Percentiles rank a stretch among this genome's conserved stretches.
phyloP scores from a whole-genome alignment of 1,140 invertebrate species.

The Drosophila tsacasi region DNA sequence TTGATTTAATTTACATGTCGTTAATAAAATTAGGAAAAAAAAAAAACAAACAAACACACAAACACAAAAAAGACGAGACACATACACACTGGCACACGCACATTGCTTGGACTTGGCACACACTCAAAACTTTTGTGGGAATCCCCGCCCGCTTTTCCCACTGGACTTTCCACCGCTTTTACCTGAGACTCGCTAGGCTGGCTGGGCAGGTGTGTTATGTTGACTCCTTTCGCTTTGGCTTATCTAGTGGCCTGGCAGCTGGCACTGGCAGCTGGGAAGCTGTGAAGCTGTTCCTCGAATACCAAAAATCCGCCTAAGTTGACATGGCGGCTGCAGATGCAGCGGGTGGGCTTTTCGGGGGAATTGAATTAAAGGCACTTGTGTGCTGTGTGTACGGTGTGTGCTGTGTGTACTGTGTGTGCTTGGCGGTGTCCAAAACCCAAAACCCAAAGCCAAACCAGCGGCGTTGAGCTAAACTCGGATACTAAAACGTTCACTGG shows the following conservation, averaged over 20 bases:
- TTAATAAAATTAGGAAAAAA: slow-evolving; percentile 76
- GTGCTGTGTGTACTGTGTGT: not conserved
- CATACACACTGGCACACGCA: slow-evolving; percentile 17
- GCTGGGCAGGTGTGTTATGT: slow-evolving; percentile 6
- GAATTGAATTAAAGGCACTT: slow-evolving; percentile 23
- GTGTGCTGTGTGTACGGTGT: not conserved
- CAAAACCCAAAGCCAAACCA: slow-evolving; percentile 45
- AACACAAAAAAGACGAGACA: slow-evolving; percentile 2
- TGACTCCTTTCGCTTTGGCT: slow-evolving; percentile 4
- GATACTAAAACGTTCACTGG: slow-evolving; percentile 68
- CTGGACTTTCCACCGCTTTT: slow-evolving; percentile 2
- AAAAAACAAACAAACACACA: slow-evolving; percentile 21
- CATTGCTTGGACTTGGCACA: not conserved
- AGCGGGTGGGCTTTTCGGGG: slow-evolving; percentile 3
- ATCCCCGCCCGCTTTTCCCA: slow-evolving; percentile 7
- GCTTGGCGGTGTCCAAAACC: slow-evolving; percentile 34
- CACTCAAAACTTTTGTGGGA: slow-evolving; percentile 2
- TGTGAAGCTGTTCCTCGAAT: not conserved
- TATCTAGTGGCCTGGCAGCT: not conserved
- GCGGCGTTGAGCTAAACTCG: slow-evolving; percentile 78
- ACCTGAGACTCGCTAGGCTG: slow-evolving; percentile 18
- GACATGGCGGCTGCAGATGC: slow-evolving; percentile 8
- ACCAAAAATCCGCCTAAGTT: not conserved
- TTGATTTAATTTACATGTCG: slow-evolving; percentile 81
- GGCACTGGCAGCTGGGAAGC: not conserved